These are phyloP conservation scores for Scaptomyza reducta DNA, from an alignment of 2,888 invertebrate species.

Conservation along the genomic window DNA sequence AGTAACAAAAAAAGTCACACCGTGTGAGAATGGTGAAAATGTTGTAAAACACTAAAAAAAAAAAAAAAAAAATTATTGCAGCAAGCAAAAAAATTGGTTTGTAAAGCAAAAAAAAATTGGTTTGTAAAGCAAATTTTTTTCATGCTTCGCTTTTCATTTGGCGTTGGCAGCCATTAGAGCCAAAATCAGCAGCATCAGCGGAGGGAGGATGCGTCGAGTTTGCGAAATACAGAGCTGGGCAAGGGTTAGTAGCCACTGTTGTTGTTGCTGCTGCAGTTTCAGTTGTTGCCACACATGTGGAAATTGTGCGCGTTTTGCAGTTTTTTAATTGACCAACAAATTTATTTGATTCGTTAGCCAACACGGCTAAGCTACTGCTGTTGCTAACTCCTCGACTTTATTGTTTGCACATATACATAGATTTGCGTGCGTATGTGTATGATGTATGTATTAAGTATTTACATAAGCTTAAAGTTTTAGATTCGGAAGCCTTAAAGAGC, in stretches of 20 bases:
- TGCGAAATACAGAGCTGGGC: constrained; percentile 7
- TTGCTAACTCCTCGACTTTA: constrained; percentile 5
- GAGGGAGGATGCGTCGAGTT: not conserved
- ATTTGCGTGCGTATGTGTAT: constrained; percentile 20
- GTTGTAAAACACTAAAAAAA: constrained; percentile 49
- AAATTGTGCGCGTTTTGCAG: constrained; percentile 82
- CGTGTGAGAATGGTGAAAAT: constrained; percentile 65
- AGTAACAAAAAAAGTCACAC: constrained; percentile 65
- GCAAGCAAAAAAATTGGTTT: constrained; percentile 68
- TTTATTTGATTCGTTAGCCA: constrained; percentile 84
- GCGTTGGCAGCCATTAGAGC: constrained; percentile 75
- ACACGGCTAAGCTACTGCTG: constrained; percentile 43
- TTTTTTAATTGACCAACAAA: constrained; percentile 85
- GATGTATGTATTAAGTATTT: constrained; percentile 26
- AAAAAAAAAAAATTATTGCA: constrained; percentile 17
- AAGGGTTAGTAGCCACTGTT: constrained; percentile 27
- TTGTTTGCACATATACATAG: not conserved
- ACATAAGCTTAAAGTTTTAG: constrained; percentile 24
- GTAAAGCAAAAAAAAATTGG: constrained; percentile 69
- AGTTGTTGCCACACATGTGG: constrained; percentile 75
- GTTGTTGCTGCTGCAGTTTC: constrained; percentile 51
- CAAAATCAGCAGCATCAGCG: constrained; percentile 75
- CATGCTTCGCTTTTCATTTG: constrained; percentile 71
- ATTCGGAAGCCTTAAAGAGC: not conserved
- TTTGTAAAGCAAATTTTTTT: constrained; percentile 55